Conservation (phyloP, 2,113 vertebrate genomes). For the Pachyramphus minor region DNA sequence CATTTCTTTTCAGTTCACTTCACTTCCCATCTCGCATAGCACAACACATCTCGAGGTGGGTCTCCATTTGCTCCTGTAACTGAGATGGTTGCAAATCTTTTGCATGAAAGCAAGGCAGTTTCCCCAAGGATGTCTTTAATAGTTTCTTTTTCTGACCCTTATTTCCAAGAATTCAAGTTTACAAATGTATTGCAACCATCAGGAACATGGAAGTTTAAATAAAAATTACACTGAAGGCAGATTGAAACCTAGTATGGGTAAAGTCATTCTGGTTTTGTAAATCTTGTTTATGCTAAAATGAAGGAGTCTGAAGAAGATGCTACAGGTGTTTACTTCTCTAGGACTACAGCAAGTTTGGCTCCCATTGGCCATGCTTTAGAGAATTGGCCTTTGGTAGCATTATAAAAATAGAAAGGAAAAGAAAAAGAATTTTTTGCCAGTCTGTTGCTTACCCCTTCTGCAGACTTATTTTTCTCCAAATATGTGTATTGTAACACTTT, state of each 20-base stretch:
- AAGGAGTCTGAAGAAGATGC: neutral
- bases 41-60: neutral
- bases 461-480: neutral
- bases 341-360: neutral
- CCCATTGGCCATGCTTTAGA: neutral
- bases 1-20: neutral
- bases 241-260: neutral
- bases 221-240: neutral
- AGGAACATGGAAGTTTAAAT: neutral
- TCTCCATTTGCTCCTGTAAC: neutral
- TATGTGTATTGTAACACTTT: neutral
- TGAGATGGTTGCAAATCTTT: neutral
- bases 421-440: neutral
- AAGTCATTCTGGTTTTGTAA: neutral
- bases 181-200: neutral
- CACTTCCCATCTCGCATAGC: neutral
- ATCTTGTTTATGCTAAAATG: neutral
- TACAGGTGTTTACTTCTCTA: neutral
- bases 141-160: neutral
- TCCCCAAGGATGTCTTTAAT: neutral
- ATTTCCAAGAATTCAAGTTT: neutral
- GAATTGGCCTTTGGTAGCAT: neutral
- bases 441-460: neutral
- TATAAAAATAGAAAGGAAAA: neutral
- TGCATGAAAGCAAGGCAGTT: neutral